Base-by-base conservation (phyloP, 2,797 vertebrate genomes). In the Acropternis orthonyx region DNA sequence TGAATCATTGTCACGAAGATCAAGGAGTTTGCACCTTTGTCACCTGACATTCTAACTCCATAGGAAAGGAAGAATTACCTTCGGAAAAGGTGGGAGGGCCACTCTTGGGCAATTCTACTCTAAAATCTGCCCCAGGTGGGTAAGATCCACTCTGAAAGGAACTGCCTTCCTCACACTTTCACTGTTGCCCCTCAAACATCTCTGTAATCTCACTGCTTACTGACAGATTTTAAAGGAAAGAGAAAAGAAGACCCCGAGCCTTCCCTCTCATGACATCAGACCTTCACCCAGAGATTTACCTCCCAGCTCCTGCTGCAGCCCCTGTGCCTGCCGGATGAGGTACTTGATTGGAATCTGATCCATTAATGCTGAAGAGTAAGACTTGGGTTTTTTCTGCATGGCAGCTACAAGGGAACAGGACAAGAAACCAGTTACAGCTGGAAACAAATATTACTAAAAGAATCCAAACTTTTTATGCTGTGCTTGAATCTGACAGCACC, bases 331-430 rank as follows among this genome's bases (percentile, higher is more conserved):
- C 4, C 98, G 98, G 97, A 99, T 99, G 84, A 99, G 98, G 94
- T 99, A 99, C 96, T 99, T 99, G 95, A 99, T 99, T 85, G 99
- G 99, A 96, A 99, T 99, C 96, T 99, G 99, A 96, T 99, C 99
- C 99, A 99, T 99, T 94, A 99, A 80, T 8, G 99, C 98, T 36
- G 99, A 98, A 2, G 99, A 99, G 96, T 99, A 99, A 30, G 99
- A 99, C 95, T 99, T 99, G 67, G 99, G 99, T 87, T 99, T 99
- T 95, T 97, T 99, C 96, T 99, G 99, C 99, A 99, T 99, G 77
- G 99, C 98, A 85, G 99, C 99, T 99, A 44, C 28, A 93, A 95
- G 51, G 43, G 80, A 85, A 96, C 58, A 85, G 4, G 74, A 78
- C 34, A 56, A 30, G 66, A 88, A 89, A 69, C 7, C 46, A 54